A percentile compares a stretch with the other conserved stretches of the same genome.
Conservation (phyloP, 2,113 vertebrate genomes). For the Xiphophorus couchianus region DNA sequence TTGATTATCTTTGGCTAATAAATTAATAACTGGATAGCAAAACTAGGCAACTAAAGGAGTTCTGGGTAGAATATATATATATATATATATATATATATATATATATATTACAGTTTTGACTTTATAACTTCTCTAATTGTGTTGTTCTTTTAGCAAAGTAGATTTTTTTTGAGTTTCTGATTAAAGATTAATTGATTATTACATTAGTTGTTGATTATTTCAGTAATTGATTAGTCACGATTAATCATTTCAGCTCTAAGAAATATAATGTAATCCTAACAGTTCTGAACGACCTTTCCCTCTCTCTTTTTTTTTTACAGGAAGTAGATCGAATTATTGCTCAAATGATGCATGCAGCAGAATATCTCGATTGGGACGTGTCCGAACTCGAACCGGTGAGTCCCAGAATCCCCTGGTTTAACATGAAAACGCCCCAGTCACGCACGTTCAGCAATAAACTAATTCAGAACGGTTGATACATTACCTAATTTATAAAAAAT, state of each 20-base stretch:
- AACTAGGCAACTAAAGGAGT: no score
- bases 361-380: constrained; percentile 91
- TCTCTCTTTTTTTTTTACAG: constrained; percentile 60
- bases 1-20: no score
- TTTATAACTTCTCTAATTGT: no score
- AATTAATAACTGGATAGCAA: no score
- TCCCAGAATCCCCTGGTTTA: constrained; percentile 1
- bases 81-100: no score
- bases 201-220: no score
- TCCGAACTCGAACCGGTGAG: constrained; percentile 89
- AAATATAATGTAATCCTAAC: not conserved
- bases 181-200: no score
- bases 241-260: not conserved
- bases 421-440: not conserved
- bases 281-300: not conserved
- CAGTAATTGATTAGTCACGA: no score
- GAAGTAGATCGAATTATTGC: constrained; percentile 90
- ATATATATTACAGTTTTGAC: no score
- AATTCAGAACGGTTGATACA: not conserved
- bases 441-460: not conserved
- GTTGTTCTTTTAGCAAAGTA: no score
- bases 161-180: no score
- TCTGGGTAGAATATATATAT: no score
- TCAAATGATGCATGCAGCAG: constrained; percentile 92
- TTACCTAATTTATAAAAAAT: constrained; percentile 5